Conservation (phyloP, 1,140 invertebrate species). For the Zaprionus ghesquierei region DNA sequence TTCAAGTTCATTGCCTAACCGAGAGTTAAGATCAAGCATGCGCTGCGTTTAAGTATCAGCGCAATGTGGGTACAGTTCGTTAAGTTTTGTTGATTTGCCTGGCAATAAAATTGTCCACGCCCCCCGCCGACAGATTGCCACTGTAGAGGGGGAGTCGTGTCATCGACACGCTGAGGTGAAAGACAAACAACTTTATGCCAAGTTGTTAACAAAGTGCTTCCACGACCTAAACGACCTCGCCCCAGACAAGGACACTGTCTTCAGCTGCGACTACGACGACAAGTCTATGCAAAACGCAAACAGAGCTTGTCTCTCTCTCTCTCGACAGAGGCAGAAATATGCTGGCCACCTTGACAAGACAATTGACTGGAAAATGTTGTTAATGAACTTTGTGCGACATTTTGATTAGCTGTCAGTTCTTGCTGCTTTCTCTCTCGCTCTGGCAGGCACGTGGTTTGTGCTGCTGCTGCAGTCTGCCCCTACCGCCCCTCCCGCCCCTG, state of each 20-base stretch:
- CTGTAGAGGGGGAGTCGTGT: constrained; percentile 58
- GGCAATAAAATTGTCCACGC: constrained; percentile 52
- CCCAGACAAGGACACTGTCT: constrained; percentile 1
- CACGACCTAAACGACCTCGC: constrained; percentile 51
- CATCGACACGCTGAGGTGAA: constrained; percentile 73
- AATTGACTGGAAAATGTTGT: constrained; percentile 80
- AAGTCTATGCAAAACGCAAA: constrained; percentile 60
- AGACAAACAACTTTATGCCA: constrained; percentile 77
- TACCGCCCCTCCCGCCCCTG: background rate
- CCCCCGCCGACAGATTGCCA: background rate
- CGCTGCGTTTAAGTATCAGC: constrained; percentile 9
- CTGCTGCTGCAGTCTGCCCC: background rate
- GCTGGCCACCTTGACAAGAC: constrained; percentile 57
- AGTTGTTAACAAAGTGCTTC: constrained; percentile 74
- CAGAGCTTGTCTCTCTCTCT: constrained; percentile 5
- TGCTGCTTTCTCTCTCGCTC: background rate
- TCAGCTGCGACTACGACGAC: background rate
- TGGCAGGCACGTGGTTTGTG: background rate
- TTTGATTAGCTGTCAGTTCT: constrained; percentile 69
- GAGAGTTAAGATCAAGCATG: background rate
- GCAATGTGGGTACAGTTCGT: constrained; percentile 55
- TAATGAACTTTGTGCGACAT: constrained; percentile 79
- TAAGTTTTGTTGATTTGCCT: constrained; percentile 67
- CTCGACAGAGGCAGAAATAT: constrained; percentile 51
- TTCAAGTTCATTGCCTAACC: constrained; percentile 28